These are phyloP conservation scores for Ciconia maguari DNA, from an alignment of 2,113 vertebrate species.

Conservation along the genomic window DNA sequence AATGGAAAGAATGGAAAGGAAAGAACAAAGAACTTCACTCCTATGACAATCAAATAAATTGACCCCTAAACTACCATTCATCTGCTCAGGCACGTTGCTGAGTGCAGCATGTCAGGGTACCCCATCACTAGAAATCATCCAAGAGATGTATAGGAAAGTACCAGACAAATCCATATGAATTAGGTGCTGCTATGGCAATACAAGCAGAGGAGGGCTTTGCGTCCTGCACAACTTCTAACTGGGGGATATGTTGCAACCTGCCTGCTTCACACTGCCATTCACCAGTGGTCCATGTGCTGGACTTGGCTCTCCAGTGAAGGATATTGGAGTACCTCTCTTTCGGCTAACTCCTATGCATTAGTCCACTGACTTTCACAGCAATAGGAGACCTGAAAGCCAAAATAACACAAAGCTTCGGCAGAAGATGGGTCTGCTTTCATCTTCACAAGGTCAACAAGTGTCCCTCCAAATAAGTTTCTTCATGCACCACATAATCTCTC, in stretches of 20 bases:
- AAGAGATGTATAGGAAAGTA: not conserved
- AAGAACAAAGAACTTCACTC: not conserved
- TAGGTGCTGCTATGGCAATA: not conserved
- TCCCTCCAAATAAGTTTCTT: not conserved
- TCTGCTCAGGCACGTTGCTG: not conserved
- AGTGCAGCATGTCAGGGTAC: not conserved
- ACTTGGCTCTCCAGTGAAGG: not conserved
- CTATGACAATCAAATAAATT: not conserved
- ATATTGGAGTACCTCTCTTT: not conserved
- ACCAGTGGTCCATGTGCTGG: not conserved
- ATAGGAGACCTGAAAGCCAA: not conserved
- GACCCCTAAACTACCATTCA: not conserved
- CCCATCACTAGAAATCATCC: not conserved
- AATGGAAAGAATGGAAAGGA: not conserved
- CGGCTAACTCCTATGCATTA: not conserved
- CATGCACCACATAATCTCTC: not conserved
- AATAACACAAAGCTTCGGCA: not conserved
- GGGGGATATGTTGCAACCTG: not conserved
- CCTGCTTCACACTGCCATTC: not conserved
- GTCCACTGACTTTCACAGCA: not conserved
- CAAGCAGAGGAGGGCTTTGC: not conserved
- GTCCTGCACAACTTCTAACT: not conserved
- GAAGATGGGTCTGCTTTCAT: not conserved
- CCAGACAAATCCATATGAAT: not conserved
- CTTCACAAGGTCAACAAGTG: not conserved